Conservation (phyloP, 1,140 invertebrate species). For the Tribolium castaneum region DNA sequence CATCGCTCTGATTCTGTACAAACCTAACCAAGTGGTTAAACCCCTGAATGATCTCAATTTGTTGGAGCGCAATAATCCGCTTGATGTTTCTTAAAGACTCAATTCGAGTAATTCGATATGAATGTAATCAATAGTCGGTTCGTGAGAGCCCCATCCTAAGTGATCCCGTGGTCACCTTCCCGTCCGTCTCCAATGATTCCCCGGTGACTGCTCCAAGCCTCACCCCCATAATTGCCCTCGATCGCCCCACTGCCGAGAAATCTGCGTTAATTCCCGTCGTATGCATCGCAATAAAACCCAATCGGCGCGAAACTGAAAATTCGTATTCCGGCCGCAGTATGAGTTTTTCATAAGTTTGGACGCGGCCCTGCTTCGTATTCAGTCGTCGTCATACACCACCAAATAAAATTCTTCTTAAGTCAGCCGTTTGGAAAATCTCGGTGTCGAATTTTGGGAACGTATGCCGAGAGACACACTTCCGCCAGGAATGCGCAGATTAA, state of each 20-base stretch:
- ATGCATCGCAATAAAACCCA: slow-evolving; percentile 11
- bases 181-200: slow-evolving; percentile 16
- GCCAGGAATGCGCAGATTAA: not conserved
- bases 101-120: slow-evolving; percentile 9
- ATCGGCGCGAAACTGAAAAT: slow-evolving; percentile 24
- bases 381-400: slow-evolving; percentile 5
- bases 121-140: slow-evolving; percentile 24
- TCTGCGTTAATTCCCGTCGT: not conserved
- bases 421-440: not conserved
- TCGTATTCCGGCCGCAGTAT: slow-evolving; percentile 8
- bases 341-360: slow-evolving; percentile 30
- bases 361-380: slow-evolving; percentile 15
- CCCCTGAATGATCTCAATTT: not conserved
- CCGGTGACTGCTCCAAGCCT: not conserved
- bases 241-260: not conserved
- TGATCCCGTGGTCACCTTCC: slow-evolving; percentile 12
- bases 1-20: not conserved
- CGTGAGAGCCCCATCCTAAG: slow-evolving; percentile 12
- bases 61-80: not conserved
- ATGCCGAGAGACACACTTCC: not conserved
- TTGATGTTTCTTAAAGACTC: slow-evolving; percentile 13
- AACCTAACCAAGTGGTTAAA: not conserved
- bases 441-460: slow-evolving; percentile 15
- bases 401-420: slow-evolving; percentile 35
- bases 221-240: not conserved